Evolutionary conservation across 1,140 invertebrate genomes (phyloP).

Genomic region (Linepithema humile): DNA sequence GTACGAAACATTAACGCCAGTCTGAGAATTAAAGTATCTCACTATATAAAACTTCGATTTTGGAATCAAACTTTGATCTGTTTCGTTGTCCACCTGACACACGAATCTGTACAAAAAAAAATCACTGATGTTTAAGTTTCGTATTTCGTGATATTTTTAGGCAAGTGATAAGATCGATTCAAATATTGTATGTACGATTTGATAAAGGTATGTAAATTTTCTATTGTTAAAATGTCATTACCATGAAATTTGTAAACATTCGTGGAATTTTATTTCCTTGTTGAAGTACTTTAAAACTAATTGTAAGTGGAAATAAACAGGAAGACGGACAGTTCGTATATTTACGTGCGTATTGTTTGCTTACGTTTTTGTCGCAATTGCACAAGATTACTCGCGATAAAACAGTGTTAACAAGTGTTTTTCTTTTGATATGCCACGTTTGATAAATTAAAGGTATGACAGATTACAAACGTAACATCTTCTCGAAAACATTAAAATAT

Average conservation of each 20-base stretch:
- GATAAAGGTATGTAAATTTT: background rate
- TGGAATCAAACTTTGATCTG: conserved; percentile 82
- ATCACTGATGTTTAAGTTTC: conserved; percentile 35
- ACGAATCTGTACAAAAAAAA: conserved; percentile 83
- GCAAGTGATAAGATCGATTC: background rate
- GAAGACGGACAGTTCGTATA: background rate
- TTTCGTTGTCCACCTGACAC: conserved; percentile 85
- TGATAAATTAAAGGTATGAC: too few relatives aligned
- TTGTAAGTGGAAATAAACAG: background rate
- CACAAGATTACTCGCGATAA: conserved; percentile 1
- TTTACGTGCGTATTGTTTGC: background rate
- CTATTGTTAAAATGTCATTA: background rate
- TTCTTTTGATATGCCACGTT: background rate
- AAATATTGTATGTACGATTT: background rate
- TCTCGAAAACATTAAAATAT: background rate
- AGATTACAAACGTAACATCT: background rate
- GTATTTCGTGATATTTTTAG: background rate
- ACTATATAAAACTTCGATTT: conserved; percentile 85
- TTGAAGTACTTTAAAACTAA: too few relatives aligned
- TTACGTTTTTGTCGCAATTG: background rate
- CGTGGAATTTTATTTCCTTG: background rate
- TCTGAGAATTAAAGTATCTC: conserved; percentile 81
- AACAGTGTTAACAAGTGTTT: too few relatives aligned
- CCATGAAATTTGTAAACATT: background rate
- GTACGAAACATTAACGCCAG: conserved; percentile 80